phyloP scores from a whole-genome alignment of 2,888 invertebrate genomes.

The Lampropteryx suffumata region DNA sequence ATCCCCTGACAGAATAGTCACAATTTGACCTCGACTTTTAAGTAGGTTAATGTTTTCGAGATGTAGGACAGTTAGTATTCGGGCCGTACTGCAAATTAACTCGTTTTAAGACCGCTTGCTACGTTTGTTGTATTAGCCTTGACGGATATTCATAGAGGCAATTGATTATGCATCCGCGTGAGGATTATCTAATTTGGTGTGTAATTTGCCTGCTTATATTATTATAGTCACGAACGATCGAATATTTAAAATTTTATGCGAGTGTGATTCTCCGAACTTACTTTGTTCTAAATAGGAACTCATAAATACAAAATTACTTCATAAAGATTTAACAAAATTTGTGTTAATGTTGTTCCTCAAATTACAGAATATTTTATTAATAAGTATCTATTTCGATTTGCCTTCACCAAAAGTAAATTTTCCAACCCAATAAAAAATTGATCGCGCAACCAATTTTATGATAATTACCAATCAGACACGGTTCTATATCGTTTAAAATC shows the following conservation, averaged over 20 bases:
- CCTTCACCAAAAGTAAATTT: conserved; percentile 16
- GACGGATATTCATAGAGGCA: conserved; percentile 52
- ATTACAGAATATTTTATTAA: conserved; percentile 4
- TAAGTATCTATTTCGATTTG: conserved; percentile 4
- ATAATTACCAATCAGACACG: conserved; percentile 28
- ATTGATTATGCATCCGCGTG: conserved; percentile 48
- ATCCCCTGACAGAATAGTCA: conserved; percentile 56
- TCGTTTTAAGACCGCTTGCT: conserved; percentile 40
- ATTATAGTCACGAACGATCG: conserved; percentile 3
- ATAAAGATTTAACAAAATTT: too few relatives aligned
- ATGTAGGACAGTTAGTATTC: conserved; percentile 66
- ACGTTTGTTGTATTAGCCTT: conserved; percentile 53
- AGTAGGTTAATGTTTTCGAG: conserved; percentile 72
- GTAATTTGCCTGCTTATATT: conserved; percentile 10
- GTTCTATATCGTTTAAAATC: conserved; percentile 28
- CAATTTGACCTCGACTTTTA: conserved; percentile 60
- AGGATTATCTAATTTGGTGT: conserved; percentile 25
- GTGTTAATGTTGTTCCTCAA: neutral
- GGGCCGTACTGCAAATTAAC: conserved; percentile 53
- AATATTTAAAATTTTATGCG: too few relatives aligned
- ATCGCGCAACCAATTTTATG: conserved; percentile 30
- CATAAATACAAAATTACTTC: too few relatives aligned
- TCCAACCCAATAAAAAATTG: conserved; percentile 16
- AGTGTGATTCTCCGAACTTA: too few relatives aligned
- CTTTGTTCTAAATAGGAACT: too few relatives aligned